Evolutionary conservation across 2,888 invertebrate genomes (phyloP).

Genomic region (Philaethria dido): DNA sequence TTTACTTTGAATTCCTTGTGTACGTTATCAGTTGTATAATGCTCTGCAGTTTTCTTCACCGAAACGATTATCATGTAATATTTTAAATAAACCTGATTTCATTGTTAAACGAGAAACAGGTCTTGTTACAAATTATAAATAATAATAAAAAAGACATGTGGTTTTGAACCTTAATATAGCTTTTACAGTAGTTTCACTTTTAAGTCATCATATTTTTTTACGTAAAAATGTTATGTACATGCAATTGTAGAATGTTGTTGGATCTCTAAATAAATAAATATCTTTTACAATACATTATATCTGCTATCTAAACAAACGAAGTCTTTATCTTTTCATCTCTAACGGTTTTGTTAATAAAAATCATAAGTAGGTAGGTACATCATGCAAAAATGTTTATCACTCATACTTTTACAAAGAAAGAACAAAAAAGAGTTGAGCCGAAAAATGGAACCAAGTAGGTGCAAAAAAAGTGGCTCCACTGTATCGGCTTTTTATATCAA

Average conservation of each 20-base stretch:
- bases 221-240: too few relatives aligned
- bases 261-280: too few relatives aligned
- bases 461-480: constrained; percentile 25
- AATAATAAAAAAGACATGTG: too few relatives aligned
- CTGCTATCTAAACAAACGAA: neutral
- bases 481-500: constrained; percentile 27
- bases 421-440: constrained; percentile 15
- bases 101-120: neutral
- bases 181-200: too few relatives aligned
- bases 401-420: constrained; percentile 19
- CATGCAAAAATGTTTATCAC: constrained; percentile 3
- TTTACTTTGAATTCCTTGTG: constrained; percentile 4
- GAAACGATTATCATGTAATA: neutral
- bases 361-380: constrained; percentile 1
- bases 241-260: too few relatives aligned
- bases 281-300: neutral
- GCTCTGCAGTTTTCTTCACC: neutral
- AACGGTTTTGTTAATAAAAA: neutral
- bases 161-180: too few relatives aligned
- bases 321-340: neutral
- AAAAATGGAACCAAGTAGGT: constrained; percentile 24
- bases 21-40: constrained; percentile 6
- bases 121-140: too few relatives aligned
- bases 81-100: neutral
- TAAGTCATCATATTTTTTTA: too few relatives aligned